A percentile compares a stretch with the other conserved stretches of the same genome.
These are phyloP conservation scores for Alethe castanea DNA, from an alignment of 2,113 vertebrate species.

Conservation along the genomic window DNA sequence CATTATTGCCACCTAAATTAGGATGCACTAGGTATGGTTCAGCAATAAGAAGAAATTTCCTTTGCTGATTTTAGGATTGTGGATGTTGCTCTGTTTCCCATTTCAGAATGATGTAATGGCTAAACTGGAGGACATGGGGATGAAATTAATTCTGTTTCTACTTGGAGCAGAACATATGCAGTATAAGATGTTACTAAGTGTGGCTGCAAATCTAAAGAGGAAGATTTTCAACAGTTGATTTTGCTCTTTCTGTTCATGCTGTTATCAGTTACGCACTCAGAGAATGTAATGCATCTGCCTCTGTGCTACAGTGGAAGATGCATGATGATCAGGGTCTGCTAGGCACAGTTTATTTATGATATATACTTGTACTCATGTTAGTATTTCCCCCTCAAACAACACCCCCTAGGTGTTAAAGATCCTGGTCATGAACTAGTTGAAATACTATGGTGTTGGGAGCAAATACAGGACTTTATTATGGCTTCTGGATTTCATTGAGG, in stretches of 20 bases:
- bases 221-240: not conserved
- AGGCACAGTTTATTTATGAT: not conserved
- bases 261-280: not conserved
- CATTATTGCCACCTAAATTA: not conserved
- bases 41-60: not conserved
- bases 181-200: not conserved
- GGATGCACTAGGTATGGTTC: not conserved
- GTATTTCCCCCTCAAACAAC: not conserved
- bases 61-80: not conserved
- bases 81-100: not conserved
- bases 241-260: not conserved
- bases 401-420: not conserved
- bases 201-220: not conserved
- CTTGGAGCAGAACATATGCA: not conserved
- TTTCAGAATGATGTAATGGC: not conserved
- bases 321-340: not conserved
- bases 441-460: not conserved
- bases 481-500: not conserved
- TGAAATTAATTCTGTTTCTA: not conserved
- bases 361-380: not conserved
- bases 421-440: not conserved
- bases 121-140: not conserved
- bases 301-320: not conserved
- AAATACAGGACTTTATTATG: not conserved
- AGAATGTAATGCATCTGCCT: not conserved